Evolutionary conservation across 2,113 vertebrate species (phyloP), one percentile per base, ranked within the genome.

Genomic region (Sander vitreus): DNA sequence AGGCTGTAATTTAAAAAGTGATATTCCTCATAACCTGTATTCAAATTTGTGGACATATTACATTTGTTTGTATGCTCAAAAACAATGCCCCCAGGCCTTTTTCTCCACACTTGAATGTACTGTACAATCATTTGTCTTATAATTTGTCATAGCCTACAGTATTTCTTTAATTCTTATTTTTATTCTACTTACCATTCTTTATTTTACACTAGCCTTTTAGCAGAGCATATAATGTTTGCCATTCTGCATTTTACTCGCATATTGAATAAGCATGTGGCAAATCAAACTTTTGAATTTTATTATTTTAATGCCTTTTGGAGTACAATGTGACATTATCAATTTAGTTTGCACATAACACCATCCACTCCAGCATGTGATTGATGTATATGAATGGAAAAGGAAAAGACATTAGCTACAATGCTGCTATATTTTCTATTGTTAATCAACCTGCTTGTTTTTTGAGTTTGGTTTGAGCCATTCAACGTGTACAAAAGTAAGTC

Each of bases 1-100:
- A 72, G n/a, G 73, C 72, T 80, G 73, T 30, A 8, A 53, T 25
- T 12, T 45, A 0, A 70, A 69, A 65, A 73, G 15, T n/a, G 8
- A 57, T 25, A 19, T 53, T 64, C 10, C 6, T 55, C 16, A 57
- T 55, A 5, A 50, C 14, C 9, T n/a, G 18, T 7, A 65, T 27
- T 30, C 0, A 59, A 60, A 14, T 23, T 14, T 80, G 19, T 51
- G 50, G 16, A 51, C 33, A 6, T 33, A 6, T 33, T 33, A 45
- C 11, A 6, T 12, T 13, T 43, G 9, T 63, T 18, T 39, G 15
- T 25, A 9, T 10, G 19, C 1, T n/a, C 12, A 70, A 62, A 48
- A 10, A 16, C 5, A 39, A 13, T 5, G 6, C 6, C 39, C 30
- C 3, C 3, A 23, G 50, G 9, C 15, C 1, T 3, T n/a, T 15